These are phyloP conservation scores for Euwallacea fornicatus DNA, from an alignment of 1,140 invertebrate genomes.

Conservation along the genomic window DNA sequence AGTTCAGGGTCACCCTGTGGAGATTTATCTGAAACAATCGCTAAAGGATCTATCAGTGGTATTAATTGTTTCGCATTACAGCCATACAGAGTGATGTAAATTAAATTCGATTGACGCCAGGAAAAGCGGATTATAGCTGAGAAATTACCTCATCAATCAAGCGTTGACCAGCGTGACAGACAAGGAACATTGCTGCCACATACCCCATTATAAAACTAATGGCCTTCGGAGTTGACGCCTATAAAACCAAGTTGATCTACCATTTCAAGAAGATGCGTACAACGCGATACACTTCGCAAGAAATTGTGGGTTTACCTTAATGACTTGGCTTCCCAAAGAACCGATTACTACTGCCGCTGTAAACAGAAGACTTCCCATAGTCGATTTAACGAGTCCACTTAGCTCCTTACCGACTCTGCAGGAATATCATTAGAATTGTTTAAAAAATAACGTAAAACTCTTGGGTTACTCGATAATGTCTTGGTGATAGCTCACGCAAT, in stretches of 20 bases:
- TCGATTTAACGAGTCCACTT: slow-evolving; percentile 5
- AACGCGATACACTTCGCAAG: not conserved
- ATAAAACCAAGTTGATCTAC: slow-evolving; percentile 5
- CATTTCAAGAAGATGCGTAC: not conserved
- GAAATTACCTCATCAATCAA: slow-evolving; percentile 26
- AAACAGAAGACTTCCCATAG: slow-evolving; percentile 13
- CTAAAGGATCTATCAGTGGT: no score
- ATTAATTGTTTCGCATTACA: not conserved
- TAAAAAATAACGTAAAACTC: no score
- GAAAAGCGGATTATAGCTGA: not conserved
- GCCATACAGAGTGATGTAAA: not conserved
- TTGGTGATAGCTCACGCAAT: slow-evolving; percentile 31
- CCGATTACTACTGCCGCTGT: slow-evolving; percentile 24
- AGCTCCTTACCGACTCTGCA: slow-evolving; percentile 22
- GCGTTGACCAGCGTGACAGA: slow-evolving; percentile 23
- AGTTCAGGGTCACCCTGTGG: no score
- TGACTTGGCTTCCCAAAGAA: slow-evolving; percentile 22
- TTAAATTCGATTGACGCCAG: not conserved
- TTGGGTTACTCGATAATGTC: slow-evolving; percentile 25
- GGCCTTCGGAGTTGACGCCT: slow-evolving; percentile 27
- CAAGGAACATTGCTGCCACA: slow-evolving; percentile 8
- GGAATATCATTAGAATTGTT: no score
- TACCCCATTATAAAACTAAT: slow-evolving; percentile 19
- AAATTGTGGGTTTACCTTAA: slow-evolving; percentile 10
- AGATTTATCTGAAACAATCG: no score